phyloP scores from a whole-genome alignment of 2,888 invertebrate genomes.

The Thumatha senex region DNA sequence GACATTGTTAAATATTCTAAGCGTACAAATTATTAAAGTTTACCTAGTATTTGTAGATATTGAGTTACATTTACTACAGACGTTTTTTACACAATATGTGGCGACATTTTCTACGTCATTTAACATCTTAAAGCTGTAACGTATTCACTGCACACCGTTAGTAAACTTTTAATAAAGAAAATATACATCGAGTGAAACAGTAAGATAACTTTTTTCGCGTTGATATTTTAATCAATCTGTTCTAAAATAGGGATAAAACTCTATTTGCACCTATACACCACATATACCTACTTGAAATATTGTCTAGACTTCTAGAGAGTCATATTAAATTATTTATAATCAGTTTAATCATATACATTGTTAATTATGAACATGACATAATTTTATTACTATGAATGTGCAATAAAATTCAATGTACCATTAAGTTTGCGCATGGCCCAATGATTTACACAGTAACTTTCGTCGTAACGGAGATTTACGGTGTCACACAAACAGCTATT shows the following conservation, averaged over 20 bases:
- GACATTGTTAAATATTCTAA: too few species aligned
- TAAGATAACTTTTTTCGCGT: not conserved
- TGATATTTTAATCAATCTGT: not conserved
- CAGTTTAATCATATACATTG: constrained; percentile 40
- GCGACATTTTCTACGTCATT: not conserved
- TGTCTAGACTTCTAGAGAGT: too few species aligned
- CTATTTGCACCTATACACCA: not conserved
- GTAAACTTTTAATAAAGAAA: not conserved
- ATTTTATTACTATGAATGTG: constrained; percentile 65
- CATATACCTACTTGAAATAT: too few species aligned
- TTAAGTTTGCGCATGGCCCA: constrained; percentile 56
- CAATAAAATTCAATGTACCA: constrained; percentile 73
- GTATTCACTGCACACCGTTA: constrained; percentile 6
- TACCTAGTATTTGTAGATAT: too few species aligned
- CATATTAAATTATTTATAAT: constrained; percentile 27
- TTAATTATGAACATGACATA: constrained; percentile 63
- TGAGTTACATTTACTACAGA: too few species aligned
- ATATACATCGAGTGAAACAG: not conserved
- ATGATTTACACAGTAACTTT: constrained; percentile 74
- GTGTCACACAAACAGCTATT: constrained; percentile 73
- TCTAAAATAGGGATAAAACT: too few species aligned
- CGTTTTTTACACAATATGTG: too few species aligned
- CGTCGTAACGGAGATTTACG: constrained; percentile 75
- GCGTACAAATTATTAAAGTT: too few species aligned
- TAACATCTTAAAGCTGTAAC: constrained; percentile 9